Evolutionary conservation across 2,113 vertebrate species (phyloP), one percentile per base, ranked within the genome.

Genomic region (Tragelaphus imberbis): DNA sequence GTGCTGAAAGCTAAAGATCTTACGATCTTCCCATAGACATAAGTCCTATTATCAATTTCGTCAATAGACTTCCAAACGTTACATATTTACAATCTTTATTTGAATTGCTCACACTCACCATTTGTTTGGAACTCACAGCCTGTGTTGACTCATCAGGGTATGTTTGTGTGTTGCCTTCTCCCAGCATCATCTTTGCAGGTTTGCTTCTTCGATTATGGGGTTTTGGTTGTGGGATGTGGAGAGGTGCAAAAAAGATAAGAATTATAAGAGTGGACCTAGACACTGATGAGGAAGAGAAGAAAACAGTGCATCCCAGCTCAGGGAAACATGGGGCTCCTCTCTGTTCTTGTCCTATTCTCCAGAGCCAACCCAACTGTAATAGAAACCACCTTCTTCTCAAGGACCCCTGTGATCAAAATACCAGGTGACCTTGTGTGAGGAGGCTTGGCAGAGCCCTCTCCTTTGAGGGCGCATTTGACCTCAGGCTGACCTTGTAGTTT

Each of bases 121-220:
- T 82, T 33, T 82, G 10, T 82, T 82, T n/a, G 49, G 49, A n/a
- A n/a, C 30, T 13, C 80, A 79, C 15, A 82, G 30, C 49, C 49
- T 65, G 30, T n/a, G 49, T 6, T 53, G 49, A 7, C 80, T 82
- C 30, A 11, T 33, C 80, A 7, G 6, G 30, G 11, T 21, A n/a
- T 82, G 49, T n/a, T 33, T 82, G 30, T n/a, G 49, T 0, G 0
- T 8, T 14, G 25, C 25, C 33, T 2, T 40, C 44, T n/a, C 23
- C 77, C 33, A 23, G 30, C 10, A 25, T 63, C 30, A 33, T 61
- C 44, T 82, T 63, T 82, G 44, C 77, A 82, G 0, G 13, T 14
- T 28, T 49, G 2, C 7, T 53, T 14, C 4, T 53, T 40, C 0
- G 16, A 40, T 40, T 28, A 53, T 2, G 2, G 1, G 6, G 30